A percentile compares a stretch with the other conserved stretches of the same genome.
Evolutionary conservation across 2,113 vertebrate genomes (phyloP).

Genomic region (Ardeotis arabs): DNA sequence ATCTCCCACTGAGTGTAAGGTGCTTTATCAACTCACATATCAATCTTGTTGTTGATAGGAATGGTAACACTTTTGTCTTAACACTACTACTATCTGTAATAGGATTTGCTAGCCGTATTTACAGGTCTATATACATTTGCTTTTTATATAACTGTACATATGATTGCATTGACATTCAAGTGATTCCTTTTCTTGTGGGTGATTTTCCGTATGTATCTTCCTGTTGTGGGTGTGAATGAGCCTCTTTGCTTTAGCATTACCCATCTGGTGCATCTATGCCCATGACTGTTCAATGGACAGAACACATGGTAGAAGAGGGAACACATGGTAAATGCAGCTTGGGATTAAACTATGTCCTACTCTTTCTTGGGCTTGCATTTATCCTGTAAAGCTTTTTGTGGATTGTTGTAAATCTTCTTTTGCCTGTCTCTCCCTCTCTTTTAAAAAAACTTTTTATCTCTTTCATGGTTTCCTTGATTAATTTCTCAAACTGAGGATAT

Average conservation of each 20-base stretch:
- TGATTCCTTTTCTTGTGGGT: background rate
- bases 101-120: background rate
- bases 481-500: background rate
- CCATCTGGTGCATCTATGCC: background rate
- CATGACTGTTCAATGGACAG: background rate
- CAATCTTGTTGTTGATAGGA: background rate
- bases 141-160: background rate
- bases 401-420: background rate
- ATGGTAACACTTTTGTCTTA: background rate
- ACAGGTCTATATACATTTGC: background rate
- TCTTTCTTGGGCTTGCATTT: background rate
- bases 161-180: background rate
- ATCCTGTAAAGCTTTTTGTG: background rate
- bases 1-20: background rate
- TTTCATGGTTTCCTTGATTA: background rate
- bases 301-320: background rate
- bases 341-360: background rate
- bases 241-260: background rate
- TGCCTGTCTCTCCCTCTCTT: background rate
- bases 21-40: background rate
- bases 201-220: background rate
- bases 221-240: background rate
- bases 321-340: background rate
- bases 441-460: background rate
- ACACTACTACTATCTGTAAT: background rate